Evolutionary conservation across 2,113 vertebrate genomes (phyloP), one percentile per base, ranked within the genome.

Genomic region (Gadus chalcogrammus): DNA sequence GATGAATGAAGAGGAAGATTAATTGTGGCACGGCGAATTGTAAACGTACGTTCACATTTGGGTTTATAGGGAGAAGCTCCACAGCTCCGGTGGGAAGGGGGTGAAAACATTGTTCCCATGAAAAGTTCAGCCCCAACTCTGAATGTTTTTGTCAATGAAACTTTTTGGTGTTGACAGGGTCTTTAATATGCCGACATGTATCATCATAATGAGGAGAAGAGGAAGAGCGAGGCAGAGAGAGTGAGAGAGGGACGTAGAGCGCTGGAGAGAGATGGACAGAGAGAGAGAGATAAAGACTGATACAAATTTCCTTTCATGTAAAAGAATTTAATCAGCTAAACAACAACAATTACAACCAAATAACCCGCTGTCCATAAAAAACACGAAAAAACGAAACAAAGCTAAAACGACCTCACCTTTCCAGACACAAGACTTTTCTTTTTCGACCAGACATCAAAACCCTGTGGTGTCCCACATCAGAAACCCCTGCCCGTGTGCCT

Each of bases 391-490:
- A 20, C 15, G 17, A 15, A 56, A 42, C 28, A 15, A 1, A 62
- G 5, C 15, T 13, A 58, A 8, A 52, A 15, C 42, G 2, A 48
- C 42, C 42, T 52, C 11, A 18, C 20, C 31, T 31, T 38, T 62
- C 24, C 12, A 27, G 6, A 55, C 13, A 52, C 42, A 65, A 20
- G n/a, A 38, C 17, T 15, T 18, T 20, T 27, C 2, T 48, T 3
- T 8, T 27, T 27, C 31, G 67, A 22, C 65, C 64, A 22, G 5
- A 13, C n/a, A 3, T 28, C 53, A n/a, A 65, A 75, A 70, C 75
- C 82, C 69, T 64, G 65, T 66, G 61, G 78, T 22, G 83, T 88
- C 86, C 83, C 86, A 87, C 73, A 24, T 79, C 80, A 84, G 83
- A 74, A 76, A 72, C 75, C 69, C 72, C 64, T 75, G 16, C 15